These are phyloP conservation scores for Ciona savignyi DNA, from an alignment of 23 tunicate species.

Conservation along the genomic window DNA sequence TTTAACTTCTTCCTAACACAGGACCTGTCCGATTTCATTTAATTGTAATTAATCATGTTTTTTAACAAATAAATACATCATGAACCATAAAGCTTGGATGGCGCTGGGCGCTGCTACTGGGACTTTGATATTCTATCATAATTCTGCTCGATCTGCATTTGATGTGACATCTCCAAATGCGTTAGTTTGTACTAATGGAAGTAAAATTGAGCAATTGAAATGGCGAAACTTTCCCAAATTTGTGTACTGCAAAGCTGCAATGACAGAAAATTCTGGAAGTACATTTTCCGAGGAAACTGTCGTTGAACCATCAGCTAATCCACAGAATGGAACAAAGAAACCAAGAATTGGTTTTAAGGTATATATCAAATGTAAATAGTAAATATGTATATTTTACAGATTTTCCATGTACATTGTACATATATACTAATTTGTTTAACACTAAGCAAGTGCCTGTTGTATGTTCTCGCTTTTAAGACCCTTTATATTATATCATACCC, in stretches of 20 bases:
- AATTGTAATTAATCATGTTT: too few species aligned
- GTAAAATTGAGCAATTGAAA: neutral
- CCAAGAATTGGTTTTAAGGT: conserved; percentile 19
- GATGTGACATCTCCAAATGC: neutral
- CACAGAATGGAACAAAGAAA: neutral
- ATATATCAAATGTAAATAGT: too few species aligned
- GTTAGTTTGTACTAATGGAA: neutral
- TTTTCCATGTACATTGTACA: too few species aligned
- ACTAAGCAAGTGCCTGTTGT: too few species aligned
- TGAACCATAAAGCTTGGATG: neutral
- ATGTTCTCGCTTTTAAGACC: too few species aligned
- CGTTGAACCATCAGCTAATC: neutral
- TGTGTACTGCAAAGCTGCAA: neutral
- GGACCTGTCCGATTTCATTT: too few species aligned
- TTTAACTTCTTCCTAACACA: too few species aligned
- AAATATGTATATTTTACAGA: too few species aligned
- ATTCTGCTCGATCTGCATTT: neutral
- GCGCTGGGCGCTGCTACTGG: neutral
- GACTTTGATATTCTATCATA: neutral
- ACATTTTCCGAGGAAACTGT: neutral
- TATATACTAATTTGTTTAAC: too few species aligned
- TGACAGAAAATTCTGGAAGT: neutral
- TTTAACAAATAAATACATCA: too few species aligned
- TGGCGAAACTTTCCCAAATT: neutral
- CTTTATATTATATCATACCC: too few species aligned